A percentile compares a stretch with the other conserved stretches of the same genome.
Conservation (phyloP, 2,888 invertebrate genomes). For the Thyatira batis region DNA sequence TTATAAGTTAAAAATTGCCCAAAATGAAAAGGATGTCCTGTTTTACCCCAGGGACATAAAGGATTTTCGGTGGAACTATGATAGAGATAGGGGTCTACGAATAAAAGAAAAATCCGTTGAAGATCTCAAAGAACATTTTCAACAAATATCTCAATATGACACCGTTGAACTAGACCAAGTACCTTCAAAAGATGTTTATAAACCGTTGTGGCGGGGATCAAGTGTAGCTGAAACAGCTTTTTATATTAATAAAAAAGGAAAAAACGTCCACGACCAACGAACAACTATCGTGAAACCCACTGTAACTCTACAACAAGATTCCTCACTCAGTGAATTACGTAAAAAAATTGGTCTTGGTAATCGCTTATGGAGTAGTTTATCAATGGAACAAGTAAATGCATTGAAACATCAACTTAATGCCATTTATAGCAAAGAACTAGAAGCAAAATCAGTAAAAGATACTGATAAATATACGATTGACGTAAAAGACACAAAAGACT, state of each 20-base stretch:
- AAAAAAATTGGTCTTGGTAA: slow-evolving; percentile 85
- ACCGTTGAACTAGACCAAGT: slow-evolving; percentile 68
- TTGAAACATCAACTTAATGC: slow-evolving; percentile 90
- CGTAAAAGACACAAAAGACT: slow-evolving; percentile 69
- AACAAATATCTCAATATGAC: slow-evolving; percentile 82
- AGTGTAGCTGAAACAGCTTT: slow-evolving; percentile 91
- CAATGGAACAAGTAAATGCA: slow-evolving; percentile 91
- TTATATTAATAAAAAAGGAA: slow-evolving; percentile 84
- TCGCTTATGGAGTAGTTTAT: slow-evolving; percentile 91
- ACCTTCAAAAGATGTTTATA: slow-evolving; percentile 86
- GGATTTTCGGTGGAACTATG: slow-evolving; percentile 89
- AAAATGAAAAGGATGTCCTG: slow-evolving; percentile 91
- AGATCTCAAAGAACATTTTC: slow-evolving; percentile 90
- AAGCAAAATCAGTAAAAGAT: slow-evolving; percentile 62
- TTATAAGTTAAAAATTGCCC: slow-evolving; percentile 88
- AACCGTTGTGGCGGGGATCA: slow-evolving; percentile 91
- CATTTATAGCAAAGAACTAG: slow-evolving; percentile 87
- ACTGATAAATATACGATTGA: slow-evolving; percentile 84
- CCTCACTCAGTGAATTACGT: slow-evolving; percentile 68
- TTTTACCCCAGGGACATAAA: slow-evolving; percentile 89
- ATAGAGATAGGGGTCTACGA: slow-evolving; percentile 88
- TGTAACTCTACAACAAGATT: slow-evolving; percentile 57
- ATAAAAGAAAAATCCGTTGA: slow-evolving; percentile 94
- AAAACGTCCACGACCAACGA: slow-evolving; percentile 55
- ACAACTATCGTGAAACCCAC: slow-evolving; percentile 50